Base-by-base conservation (phyloP, 2,888 invertebrate genomes). In the Drosophila mulleri region DNA sequence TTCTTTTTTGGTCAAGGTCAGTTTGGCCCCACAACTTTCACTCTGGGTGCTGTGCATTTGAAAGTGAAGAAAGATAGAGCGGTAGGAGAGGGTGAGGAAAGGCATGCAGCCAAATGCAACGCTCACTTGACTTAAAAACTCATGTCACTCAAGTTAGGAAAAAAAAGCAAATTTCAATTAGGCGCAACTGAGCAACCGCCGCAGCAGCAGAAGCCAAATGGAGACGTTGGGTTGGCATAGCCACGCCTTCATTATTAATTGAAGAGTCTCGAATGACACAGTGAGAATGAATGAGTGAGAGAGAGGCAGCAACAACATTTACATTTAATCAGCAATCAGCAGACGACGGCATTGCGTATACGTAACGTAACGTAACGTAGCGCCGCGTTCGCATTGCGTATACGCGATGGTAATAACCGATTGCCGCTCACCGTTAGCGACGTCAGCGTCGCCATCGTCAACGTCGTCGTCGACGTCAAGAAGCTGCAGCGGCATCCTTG, bases 1-100 rank as follows among this genome's bases (percentile, higher is more conserved):
- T 41, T 45, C 32, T 57, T 66, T 37, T 44, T 39, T 71, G 60
- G 65, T 69, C 83, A 86, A 86, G 87, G 87, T 83, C 75, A 78
- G 61, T 72, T 60, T 14, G 16, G 67, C 47, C 35, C 18, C 18
- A 42, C 50, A 67, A 42, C 35, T 60, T 68, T 65, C 59, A 64
- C 58, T 63, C 44, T 41, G 42, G 39, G 26, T 37, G 67, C 52
- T 68, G 72, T 78, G 67, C 78, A 81, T 57, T 76, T 61, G 50
- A 5, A 11, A 12, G 50, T 29, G 26, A 26, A 16, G 16, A 7
- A 26, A 26, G 9, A 23, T n/a, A n/a, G 16, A 3, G 35, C 4
- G 16, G 16, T 2, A n/a, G 39, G 0, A 18, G 48, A 18, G 18
- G 1, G 18, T 6, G 29, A 32, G 32, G 9, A 4, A 26, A 2